Conservation (phyloP, 2,888 invertebrate species). For the Aphidius colemani region DNA sequence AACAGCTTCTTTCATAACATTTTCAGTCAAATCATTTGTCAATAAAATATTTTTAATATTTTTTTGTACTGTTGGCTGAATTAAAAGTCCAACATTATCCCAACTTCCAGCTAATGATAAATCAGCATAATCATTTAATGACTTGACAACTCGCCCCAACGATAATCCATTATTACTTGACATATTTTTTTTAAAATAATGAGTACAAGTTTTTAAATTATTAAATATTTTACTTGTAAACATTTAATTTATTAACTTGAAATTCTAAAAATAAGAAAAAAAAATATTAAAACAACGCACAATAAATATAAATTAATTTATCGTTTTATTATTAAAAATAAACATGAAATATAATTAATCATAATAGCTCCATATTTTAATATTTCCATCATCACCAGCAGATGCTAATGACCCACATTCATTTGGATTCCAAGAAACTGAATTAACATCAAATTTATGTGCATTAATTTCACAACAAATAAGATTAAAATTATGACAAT, state of each 20-base stretch:
- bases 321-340: neutral
- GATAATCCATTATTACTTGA: conserved; percentile 55
- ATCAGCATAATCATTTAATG: conserved; percentile 74
- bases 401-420: conserved; percentile 78
- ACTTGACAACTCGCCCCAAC: conserved; percentile 63
- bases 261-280: conserved; percentile 12
- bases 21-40: conserved; percentile 91
- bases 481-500: conserved; percentile 76
- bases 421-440: conserved; percentile 87
- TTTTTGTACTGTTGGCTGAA: conserved; percentile 71
- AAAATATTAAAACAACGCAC: too few relatives aligned
- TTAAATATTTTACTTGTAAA: neutral
- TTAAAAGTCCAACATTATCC: conserved; percentile 93
- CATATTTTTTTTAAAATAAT: conserved; percentile 21
- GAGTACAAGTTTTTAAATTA: neutral
- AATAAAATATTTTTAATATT: conserved; percentile 72
- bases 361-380: conserved; percentile 83
- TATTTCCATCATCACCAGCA: conserved; percentile 89
- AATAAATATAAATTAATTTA: conserved; percentile 9
- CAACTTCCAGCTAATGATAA: conserved; percentile 77
- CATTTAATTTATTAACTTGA: neutral
- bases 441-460: conserved; percentile 91
- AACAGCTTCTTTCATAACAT: conserved; percentile 82
- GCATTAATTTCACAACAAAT: conserved; percentile 72
- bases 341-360: conserved; percentile 49